Evolutionary conservation across 1,140 invertebrate species (phyloP).

Genomic region (Ceratosolen fusciceps): DNA sequence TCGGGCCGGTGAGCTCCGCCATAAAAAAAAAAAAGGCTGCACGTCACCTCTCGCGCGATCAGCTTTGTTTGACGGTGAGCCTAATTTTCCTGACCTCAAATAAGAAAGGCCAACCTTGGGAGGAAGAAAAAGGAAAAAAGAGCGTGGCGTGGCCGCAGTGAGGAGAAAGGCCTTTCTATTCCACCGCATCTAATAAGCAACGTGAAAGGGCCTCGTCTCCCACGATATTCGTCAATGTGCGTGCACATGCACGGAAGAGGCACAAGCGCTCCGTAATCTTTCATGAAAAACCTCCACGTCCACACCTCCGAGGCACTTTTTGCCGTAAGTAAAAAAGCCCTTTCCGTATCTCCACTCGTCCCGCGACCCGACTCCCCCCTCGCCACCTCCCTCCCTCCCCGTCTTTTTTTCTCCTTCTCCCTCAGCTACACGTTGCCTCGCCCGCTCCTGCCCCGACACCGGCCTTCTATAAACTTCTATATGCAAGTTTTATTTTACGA

Average conservation of each 20-base stretch:
- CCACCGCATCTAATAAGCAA: conserved; percentile 24
- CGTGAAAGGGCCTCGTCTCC: conserved; percentile 29
- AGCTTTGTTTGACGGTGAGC: background rate
- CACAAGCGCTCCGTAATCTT: background rate
- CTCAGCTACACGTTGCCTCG: background rate
- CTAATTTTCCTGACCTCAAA: conserved; percentile 37
- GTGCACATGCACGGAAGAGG: too few relatives aligned
- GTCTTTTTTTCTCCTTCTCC: background rate
- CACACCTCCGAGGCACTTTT: conserved; percentile 22
- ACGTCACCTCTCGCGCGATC: background rate
- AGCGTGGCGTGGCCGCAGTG: conserved; percentile 5
- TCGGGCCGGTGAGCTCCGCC: background rate
- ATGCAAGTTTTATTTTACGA: background rate
- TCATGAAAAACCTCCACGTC: conserved; percentile 20
- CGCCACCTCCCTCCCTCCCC: background rate
- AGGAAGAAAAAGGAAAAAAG: conserved; percentile 12
- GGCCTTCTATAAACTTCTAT: background rate
- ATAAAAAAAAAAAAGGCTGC: background rate
- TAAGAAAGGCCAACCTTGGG: conserved; percentile 7
- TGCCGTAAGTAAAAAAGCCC: background rate
- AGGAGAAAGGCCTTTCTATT: conserved; percentile 12
- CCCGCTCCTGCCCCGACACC: background rate
- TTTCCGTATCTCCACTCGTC: background rate
- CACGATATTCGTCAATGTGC: background rate
- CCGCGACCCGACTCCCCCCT: background rate